Evolutionary conservation across 2,888 invertebrate species (phyloP).

Genomic region (Drosophila paucipuncta): DNA sequence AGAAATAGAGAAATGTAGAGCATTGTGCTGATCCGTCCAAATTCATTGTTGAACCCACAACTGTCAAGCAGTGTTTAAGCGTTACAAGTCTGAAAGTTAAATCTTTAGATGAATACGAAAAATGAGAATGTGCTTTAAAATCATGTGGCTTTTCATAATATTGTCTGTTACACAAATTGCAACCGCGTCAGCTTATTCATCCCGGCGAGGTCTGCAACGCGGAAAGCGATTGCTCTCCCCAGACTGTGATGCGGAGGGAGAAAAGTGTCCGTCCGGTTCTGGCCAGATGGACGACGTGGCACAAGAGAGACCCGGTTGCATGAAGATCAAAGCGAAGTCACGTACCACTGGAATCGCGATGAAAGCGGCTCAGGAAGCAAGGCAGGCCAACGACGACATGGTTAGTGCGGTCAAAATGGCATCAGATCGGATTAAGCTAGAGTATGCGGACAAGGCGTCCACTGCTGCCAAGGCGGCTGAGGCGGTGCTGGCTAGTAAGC

Average conservation of each 20-base stretch:
- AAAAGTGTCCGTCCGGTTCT: background rate
- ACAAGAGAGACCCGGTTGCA: background rate
- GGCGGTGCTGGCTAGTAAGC: conserved; percentile 89
- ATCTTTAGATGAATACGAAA: conserved; percentile 42
- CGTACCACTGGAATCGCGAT: conserved; percentile 88
- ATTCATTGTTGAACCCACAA: conserved; percentile 24
- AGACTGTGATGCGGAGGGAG: background rate
- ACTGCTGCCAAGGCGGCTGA: conserved; percentile 90
- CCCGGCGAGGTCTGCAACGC: background rate
- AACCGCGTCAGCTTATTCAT: background rate
- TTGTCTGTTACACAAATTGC: conserved; percentile 18
- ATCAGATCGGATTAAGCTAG: conserved; percentile 89
- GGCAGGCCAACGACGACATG: conserved; percentile 81
- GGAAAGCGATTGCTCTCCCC: conserved; percentile 13
- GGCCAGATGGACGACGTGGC: background rate
- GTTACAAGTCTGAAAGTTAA: conserved; percentile 18
- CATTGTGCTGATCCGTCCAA: conserved; percentile 37
- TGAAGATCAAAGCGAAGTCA: background rate
- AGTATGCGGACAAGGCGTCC: conserved; percentile 89
- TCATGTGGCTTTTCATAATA: conserved; percentile 47
- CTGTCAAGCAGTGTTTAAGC: conserved; percentile 24
- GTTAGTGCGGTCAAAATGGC: conserved; percentile 90
- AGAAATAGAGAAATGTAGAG: conserved; percentile 38
- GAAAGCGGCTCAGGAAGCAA: conserved; percentile 89
- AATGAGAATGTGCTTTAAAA: conserved; percentile 55